Base-by-base conservation (phyloP, 2,888 invertebrate species). In the Mythimna vitellina region DNA sequence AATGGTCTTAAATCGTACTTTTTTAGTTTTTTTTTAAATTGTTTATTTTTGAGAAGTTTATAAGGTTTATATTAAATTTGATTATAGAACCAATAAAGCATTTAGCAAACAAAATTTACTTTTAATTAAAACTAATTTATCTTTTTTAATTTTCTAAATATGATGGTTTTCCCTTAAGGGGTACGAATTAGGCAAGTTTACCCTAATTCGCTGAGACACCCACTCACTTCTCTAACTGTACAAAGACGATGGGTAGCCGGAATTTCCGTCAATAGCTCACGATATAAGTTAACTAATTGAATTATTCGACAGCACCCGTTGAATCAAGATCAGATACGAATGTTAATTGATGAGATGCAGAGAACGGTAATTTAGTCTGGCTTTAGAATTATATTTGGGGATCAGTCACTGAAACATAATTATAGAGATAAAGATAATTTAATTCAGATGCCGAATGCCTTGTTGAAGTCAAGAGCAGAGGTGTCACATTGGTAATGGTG, bases 231-330 rank as follows among this genome's bases (percentile, higher is more conserved):
- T 10, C 14, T 8, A 4, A 38, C 46, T 14, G 17, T 20, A 56
- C n/a, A 66, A 64, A 17, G 42, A 42, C 42, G 72, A 29, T 22
- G 29, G 5, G 20, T 46, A 25, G 7, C 58, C 65, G 6, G 61
- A 58, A 76, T 68, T 54, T 10, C 56, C 63, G 51, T 69, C 65
- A 62, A 66, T 69, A 51, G 25, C 60, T 65, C 25, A 51, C 56
- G 38, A 63, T 76, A 64, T 56, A 77, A 73, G 65, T 73, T 70
- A 25, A 46, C 49, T 72, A 68, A 83, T 84, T 76, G 46, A 72
- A 73, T 84, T 72, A 81, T 66, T 68, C 56, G 38, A 20, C 53
- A 38, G 25, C 54, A 32, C 56, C 65, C 17, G 14, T 22, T 54
- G 54, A 70, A 76, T 64, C 22, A 20, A 32, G 57, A 84, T 70